Percentiles rank a stretch among this genome's conserved stretches.
Conservation (phyloP, 2,797 vertebrate species). For the Tauraco hartlaubi region DNA sequence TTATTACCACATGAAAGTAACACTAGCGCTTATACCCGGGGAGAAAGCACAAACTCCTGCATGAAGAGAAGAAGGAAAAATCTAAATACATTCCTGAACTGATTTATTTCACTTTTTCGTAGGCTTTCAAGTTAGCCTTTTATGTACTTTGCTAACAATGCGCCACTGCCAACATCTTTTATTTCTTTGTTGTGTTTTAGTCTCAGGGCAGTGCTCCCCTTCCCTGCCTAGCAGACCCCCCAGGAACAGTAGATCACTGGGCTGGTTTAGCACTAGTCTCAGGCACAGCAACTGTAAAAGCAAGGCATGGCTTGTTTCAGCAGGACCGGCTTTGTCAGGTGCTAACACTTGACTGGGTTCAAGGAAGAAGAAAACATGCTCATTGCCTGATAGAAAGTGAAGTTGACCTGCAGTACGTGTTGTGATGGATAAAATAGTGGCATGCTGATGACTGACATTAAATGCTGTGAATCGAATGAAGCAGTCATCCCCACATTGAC, state of each 20-base stretch:
- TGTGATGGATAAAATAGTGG: neutral
- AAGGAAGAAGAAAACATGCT: neutral
- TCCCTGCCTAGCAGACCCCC: neutral
- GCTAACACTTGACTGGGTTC: neutral
- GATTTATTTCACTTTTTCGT: slow-evolving; percentile 14
- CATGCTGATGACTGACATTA: neutral
- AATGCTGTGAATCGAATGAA: neutral
- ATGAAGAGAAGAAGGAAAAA: neutral
- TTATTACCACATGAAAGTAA: neutral
- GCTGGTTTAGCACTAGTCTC: neutral
- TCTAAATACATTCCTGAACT: neutral
- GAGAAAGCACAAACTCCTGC: neutral
- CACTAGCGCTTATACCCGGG: neutral
- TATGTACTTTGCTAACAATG: neutral
- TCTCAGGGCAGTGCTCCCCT: neutral
- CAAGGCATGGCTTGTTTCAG: slow-evolving; percentile 18
- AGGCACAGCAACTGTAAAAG: neutral
- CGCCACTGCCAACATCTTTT: neutral
- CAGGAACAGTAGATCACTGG: neutral
- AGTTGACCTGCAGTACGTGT: neutral
- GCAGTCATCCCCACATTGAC: neutral
- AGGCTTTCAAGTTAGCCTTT: slow-evolving; percentile 19
- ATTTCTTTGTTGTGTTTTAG: slow-evolving; percentile 20
- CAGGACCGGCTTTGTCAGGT: neutral
- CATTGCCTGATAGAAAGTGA: neutral